These are phyloP conservation scores for Toxotes jaculatrix DNA, from an alignment of 2,113 vertebrate genomes.

Conservation along the genomic window DNA sequence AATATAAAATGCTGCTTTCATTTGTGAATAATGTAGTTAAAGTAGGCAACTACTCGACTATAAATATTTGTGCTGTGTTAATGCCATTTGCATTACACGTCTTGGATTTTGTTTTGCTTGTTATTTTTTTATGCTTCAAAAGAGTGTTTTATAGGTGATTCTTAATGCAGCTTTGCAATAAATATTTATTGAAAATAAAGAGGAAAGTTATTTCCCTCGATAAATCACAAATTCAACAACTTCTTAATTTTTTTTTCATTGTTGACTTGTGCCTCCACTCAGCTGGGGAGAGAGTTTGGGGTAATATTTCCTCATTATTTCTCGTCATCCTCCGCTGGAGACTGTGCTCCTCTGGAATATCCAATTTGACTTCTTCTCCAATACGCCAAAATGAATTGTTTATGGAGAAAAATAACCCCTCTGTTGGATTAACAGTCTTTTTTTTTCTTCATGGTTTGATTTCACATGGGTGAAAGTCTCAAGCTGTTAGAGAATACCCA, in stretches of 20 bases:
- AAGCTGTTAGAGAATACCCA: slow-evolving; percentile 53
- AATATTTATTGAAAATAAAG: slow-evolving; percentile 74
- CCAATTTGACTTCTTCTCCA: slow-evolving; percentile 81
- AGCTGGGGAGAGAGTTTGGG: slow-evolving; percentile 74
- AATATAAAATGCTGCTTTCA: slow-evolving; percentile 57
- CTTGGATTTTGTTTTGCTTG: slow-evolving; percentile 62
- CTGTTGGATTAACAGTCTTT: slow-evolving; percentile 46
- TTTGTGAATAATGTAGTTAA: slow-evolving; percentile 56
- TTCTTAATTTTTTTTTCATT: slow-evolving; percentile 74
- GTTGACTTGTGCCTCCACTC: slow-evolving; percentile 72
- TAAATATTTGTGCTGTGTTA: slow-evolving; percentile 65
- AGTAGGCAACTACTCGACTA: slow-evolving; percentile 51
- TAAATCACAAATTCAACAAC: slow-evolving; percentile 75
- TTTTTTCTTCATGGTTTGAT: slow-evolving; percentile 58
- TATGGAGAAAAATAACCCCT: slow-evolving; percentile 83
- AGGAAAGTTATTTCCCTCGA: slow-evolving; percentile 74
- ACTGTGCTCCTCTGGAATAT: slow-evolving; percentile 77
- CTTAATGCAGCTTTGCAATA: slow-evolving; percentile 75
- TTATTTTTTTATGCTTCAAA: slow-evolving; percentile 69
- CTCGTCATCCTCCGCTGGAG: slow-evolving; percentile 80
- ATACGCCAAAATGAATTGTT: slow-evolving; percentile 80
- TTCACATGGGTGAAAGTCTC: slow-evolving; percentile 63
- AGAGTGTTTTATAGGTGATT: slow-evolving; percentile 73
- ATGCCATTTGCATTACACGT: slow-evolving; percentile 62
- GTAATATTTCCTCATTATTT: slow-evolving; percentile 86